Evolutionary conservation across 2,113 vertebrate species (phyloP).

Genomic region (Dendrocopos noguchii): DNA sequence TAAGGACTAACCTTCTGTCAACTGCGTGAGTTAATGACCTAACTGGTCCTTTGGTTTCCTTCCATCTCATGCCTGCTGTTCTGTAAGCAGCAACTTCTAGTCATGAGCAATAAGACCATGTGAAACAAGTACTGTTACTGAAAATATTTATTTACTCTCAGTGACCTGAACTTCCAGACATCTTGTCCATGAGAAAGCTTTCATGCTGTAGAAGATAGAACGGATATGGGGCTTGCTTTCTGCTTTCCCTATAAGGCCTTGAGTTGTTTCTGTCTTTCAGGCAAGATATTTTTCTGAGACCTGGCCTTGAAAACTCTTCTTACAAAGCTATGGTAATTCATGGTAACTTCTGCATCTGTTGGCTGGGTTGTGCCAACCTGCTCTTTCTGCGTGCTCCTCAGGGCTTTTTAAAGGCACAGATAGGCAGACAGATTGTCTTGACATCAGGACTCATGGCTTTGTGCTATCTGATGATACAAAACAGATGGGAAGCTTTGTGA

Average conservation of each 20-base stretch:
- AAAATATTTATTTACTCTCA: background rate
- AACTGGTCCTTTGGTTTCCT: slow-evolving; percentile 26
- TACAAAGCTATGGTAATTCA: background rate
- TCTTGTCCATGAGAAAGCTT: background rate
- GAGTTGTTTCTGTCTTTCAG: background rate
- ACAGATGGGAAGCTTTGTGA: background rate
- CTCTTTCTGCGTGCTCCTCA: background rate
- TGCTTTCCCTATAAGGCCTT: background rate
- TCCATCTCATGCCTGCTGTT: background rate
- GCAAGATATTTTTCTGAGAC: background rate
- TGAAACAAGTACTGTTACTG: background rate
- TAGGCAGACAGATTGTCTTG: background rate
- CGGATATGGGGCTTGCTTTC: background rate
- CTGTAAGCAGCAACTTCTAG: background rate
- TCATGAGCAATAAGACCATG: background rate
- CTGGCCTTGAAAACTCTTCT: background rate
- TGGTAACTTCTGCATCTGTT: background rate
- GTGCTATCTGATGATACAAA: background rate
- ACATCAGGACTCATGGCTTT: background rate
- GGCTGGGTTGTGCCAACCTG: background rate
- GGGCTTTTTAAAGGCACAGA: background rate
- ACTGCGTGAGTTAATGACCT: slow-evolving; percentile 11
- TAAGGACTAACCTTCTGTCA: slow-evolving; percentile 6
- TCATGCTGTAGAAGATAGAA: background rate
- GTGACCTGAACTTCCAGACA: background rate